phyloP scores from a whole-genome alignment of 2,888 invertebrate genomes.

The Clivina fossor region DNA sequence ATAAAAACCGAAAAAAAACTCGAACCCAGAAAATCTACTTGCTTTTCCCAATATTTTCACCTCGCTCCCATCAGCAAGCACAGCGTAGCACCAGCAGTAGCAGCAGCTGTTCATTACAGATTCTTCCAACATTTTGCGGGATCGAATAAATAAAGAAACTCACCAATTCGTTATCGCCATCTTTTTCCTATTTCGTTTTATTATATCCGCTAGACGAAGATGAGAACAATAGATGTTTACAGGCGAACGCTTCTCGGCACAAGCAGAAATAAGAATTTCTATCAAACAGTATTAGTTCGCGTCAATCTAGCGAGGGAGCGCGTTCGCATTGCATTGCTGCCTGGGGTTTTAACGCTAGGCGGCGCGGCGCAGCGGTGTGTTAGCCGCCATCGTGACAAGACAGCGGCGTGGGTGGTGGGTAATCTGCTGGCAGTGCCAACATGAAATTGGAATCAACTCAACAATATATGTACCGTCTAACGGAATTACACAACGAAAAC shows the following conservation, averaged over 20 bases:
- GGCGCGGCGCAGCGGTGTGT: background rate
- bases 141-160: constrained; percentile 9
- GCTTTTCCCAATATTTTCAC: background rate
- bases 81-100: background rate
- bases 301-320: constrained; percentile 11
- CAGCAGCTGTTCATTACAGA: constrained; percentile 8
- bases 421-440: background rate
- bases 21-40: background rate
- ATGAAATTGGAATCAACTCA: constrained; percentile 2
- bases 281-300: constrained; percentile 15
- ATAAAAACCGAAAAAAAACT: background rate
- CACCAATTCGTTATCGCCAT: background rate
- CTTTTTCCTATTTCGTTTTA: background rate
- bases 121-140: background rate
- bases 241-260: constrained; percentile 1
- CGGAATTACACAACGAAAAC: background rate
- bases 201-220: background rate
- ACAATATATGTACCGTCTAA: background rate
- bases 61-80: background rate
- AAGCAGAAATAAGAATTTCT: constrained; percentile 16
- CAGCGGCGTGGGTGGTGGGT: background rate
- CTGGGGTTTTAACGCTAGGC: no score
- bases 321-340: no score
- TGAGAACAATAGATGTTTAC: background rate
- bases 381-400: constrained; percentile 2